Evolutionary conservation across 2,888 invertebrate species (phyloP).

Genomic region (Hymenopus coronatus): DNA sequence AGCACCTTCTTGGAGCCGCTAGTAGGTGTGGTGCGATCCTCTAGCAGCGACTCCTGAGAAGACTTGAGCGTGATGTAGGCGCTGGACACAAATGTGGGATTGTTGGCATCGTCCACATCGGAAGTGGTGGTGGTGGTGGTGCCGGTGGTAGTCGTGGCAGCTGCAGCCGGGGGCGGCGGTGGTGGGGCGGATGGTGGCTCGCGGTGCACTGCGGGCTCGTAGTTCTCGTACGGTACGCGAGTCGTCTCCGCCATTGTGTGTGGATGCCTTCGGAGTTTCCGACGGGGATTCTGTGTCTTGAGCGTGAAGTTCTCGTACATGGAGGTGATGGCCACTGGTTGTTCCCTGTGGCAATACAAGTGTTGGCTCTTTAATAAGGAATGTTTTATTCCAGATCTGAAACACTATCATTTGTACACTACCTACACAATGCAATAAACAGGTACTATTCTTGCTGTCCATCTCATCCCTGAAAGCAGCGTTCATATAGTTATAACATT

Average conservation of each 20-base stretch:
- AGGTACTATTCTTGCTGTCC: no score
- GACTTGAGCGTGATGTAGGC: slow-evolving; percentile 57
- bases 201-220: slow-evolving; percentile 49
- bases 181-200: neutral
- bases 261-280: slow-evolving; percentile 60
- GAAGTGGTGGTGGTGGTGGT: slow-evolving; percentile 38
- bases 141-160: neutral
- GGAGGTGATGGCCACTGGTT: slow-evolving; percentile 71
- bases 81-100: slow-evolving; percentile 53
- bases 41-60: slow-evolving; percentile 60
- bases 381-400: slow-evolving; percentile 48
- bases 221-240: slow-evolving; percentile 59
- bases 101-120: slow-evolving; percentile 37
- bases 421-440: no score
- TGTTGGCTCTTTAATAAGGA: slow-evolving; percentile 45
- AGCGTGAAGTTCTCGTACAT: slow-evolving; percentile 70
- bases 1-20: slow-evolving; percentile 45
- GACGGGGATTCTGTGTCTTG: slow-evolving; percentile 68
- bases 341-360: slow-evolving; percentile 43
- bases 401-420: slow-evolving; percentile 46
- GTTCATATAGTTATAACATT: no score
- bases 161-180: neutral
- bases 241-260: slow-evolving; percentile 38
- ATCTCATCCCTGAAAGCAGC: no score
- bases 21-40: slow-evolving; percentile 45